Evolutionary conservation across 2,113 vertebrate genomes (phyloP).

Genomic region (Gymnocephalus cernua): DNA sequence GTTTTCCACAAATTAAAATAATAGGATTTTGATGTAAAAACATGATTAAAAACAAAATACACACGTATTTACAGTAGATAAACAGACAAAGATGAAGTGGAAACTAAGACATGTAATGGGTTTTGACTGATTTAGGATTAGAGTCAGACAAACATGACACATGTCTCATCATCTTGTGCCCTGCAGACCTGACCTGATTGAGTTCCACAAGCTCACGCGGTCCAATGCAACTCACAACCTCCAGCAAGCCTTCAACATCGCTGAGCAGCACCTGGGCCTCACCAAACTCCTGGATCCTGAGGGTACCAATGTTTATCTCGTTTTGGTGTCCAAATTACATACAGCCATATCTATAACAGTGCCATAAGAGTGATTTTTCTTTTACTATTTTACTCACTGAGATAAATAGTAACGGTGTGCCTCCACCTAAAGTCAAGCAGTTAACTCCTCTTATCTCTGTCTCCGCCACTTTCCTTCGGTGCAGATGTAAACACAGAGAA

Average conservation of each 20-base stretch:
- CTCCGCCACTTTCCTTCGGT: background rate
- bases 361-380: background rate
- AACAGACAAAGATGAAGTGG: background rate
- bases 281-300: slow-evolving; percentile 95
- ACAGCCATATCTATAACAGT: background rate
- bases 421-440: background rate
- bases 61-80: too few relatives aligned
- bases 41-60: background rate
- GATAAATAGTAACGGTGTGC: background rate
- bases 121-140: background rate
- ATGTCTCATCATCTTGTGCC: background rate
- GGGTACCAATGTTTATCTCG: slow-evolving; percentile 77
- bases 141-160: background rate
- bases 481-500: slow-evolving; percentile 96
- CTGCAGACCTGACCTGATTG: slow-evolving; percentile 91
- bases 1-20: background rate
- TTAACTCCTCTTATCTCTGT: background rate
- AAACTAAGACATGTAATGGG: background rate
- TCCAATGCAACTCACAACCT: slow-evolving; percentile 96
- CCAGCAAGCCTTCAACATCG: slow-evolving; percentile 93
- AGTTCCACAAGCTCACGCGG: slow-evolving; percentile 93
- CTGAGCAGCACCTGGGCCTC: slow-evolving; percentile 93
- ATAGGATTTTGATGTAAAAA: background rate
- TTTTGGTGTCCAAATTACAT: background rate
- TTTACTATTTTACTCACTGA: background rate